phyloP scores from a whole-genome alignment of 2,888 invertebrate genomes.

The Capitulum mitella region DNA sequence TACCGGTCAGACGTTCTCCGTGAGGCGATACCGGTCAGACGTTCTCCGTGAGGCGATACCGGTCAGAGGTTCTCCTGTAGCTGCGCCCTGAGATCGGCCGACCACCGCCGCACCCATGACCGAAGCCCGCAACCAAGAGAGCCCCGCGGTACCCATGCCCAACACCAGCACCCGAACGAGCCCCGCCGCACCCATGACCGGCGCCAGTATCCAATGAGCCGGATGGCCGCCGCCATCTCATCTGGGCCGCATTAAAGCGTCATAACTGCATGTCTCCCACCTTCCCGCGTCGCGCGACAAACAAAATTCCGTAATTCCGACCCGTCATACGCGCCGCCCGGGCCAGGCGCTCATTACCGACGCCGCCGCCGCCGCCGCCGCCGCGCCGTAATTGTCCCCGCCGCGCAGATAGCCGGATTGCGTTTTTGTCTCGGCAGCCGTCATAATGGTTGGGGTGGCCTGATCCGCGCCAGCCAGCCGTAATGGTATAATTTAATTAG shows the following conservation, averaged over 20 bases:
- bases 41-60: too few species aligned
- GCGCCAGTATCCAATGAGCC: too few species aligned
- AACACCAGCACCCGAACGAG: neutral
- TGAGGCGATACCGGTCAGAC: too few species aligned
- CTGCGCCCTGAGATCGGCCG: too few species aligned
- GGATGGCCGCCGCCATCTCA: slow-evolving; percentile 1
- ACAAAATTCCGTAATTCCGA: neutral
- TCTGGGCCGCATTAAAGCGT: slow-evolving; percentile 1
- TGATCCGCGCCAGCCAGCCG: neutral
- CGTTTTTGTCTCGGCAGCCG: neutral
- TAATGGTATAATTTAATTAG: slow-evolving; percentile 25
- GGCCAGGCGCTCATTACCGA: neutral
- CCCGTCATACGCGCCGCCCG: neutral
- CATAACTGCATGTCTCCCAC: slow-evolving; percentile 19
- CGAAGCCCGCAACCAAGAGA: too few species aligned
- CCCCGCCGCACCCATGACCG: neutral
- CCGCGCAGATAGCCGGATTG: neutral
- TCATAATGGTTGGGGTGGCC: neutral
- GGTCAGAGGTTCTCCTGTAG: too few species aligned
- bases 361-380: neutral
- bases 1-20: too few species aligned
- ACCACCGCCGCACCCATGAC: too few species aligned
- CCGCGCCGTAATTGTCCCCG: neutral
- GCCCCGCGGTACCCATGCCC: too few species aligned
- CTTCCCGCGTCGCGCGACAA: neutral